Evolutionary conservation across 2,113 vertebrate species (phyloP).

Genomic region (Eidolon helvum): DNA sequence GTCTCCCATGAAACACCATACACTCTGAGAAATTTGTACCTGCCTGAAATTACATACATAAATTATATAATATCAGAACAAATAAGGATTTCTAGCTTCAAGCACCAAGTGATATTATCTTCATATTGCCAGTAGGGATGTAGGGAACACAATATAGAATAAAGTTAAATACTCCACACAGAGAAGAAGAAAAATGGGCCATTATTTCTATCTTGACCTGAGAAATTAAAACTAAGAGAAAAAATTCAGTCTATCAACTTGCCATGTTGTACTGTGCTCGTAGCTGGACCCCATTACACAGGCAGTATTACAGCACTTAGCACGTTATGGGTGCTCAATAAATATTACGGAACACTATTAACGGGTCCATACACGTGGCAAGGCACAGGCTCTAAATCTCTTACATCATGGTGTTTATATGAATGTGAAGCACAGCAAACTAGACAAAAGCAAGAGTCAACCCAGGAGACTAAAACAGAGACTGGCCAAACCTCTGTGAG

Average conservation of each 20-base stretch:
- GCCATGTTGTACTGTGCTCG: background rate
- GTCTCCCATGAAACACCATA: conserved; percentile 49
- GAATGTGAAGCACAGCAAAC: background rate
- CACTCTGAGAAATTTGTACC: conserved; percentile 60
- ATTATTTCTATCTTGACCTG: conserved; percentile 1
- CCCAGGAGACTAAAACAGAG: conserved; percentile 41
- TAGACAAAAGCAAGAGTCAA: conserved; percentile 30
- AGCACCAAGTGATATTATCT: conserved; percentile 54
- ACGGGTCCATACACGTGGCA: background rate
- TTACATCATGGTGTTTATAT: background rate
- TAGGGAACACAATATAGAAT: background rate
- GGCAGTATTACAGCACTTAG: background rate
- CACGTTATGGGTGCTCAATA: background rate
- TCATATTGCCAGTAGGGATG: conserved; percentile 9
- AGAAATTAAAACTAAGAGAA: conserved; percentile 33
- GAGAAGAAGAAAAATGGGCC: background rate
- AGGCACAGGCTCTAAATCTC: background rate
- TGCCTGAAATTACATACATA: conserved; percentile 65
- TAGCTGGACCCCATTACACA: background rate
- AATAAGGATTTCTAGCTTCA: conserved; percentile 58
- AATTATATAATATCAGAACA: conserved; percentile 67
- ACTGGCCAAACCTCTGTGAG: background rate
- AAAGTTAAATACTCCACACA: conserved; percentile 22
- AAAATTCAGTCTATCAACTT: background rate
- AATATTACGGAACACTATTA: background rate